Conservation (phyloP, 2,888 invertebrate genomes). For the Netelia melanura region DNA sequence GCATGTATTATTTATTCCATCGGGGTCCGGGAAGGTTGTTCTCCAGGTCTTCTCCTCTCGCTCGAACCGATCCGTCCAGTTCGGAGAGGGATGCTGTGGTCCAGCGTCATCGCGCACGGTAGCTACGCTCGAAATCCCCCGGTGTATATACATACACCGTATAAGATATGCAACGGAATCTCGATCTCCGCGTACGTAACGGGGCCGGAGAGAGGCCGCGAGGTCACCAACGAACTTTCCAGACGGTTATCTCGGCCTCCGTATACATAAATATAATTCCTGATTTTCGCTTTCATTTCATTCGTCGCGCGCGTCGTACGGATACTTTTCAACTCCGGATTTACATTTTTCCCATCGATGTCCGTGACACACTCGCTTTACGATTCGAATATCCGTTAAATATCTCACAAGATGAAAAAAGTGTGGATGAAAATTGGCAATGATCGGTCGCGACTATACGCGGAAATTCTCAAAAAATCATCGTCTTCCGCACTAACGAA, state of each 20-base stretch:
- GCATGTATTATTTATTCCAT: slow-evolving; percentile 32
- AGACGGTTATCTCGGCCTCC: slow-evolving; percentile 69
- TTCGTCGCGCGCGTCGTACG: slow-evolving; percentile 5
- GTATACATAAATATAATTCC: slow-evolving; percentile 11
- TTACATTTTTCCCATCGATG: slow-evolving; percentile 21
- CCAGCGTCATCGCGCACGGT: slow-evolving; percentile 56
- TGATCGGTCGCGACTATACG: no score
- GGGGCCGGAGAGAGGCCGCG: slow-evolving; percentile 58
- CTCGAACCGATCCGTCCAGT: slow-evolving; percentile 63
- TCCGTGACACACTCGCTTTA: neutral
- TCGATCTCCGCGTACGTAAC: slow-evolving; percentile 57
- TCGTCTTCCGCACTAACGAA: neutral
- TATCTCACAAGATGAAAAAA: no score
- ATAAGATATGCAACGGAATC: slow-evolving; percentile 73
- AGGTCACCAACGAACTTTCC: slow-evolving; percentile 74
- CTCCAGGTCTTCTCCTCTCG: slow-evolving; percentile 23
- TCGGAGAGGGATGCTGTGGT: slow-evolving; percentile 69
- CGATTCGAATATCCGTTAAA: no score
- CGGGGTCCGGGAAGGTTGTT: slow-evolving; percentile 23
- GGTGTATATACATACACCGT: neutral
- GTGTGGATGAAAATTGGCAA: no score
- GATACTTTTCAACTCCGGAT: neutral
- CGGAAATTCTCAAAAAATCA: neutral
- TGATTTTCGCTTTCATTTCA: slow-evolving; percentile 37
- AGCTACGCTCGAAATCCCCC: slow-evolving; percentile 49